These are phyloP conservation scores for Heliocidaris tuberculata DNA, from an alignment of 35 echinoderm and acorn worm genomes.

Conservation along the genomic window DNA sequence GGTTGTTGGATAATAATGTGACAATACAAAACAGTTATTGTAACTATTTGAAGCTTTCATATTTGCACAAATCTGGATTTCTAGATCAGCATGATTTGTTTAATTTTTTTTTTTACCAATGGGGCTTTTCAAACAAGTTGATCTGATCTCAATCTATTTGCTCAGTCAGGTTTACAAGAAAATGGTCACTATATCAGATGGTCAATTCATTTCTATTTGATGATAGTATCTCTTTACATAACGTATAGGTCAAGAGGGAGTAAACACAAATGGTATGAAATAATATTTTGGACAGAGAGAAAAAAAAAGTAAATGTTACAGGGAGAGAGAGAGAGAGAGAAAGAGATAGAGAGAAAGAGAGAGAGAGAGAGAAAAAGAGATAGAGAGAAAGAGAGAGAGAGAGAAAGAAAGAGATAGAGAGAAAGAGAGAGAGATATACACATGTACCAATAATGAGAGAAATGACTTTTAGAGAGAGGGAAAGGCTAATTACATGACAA, in stretches of 20 bases:
- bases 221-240: not conserved
- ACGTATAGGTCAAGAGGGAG: not conserved
- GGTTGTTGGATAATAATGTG: not conserved
- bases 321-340: too few relatives aligned
- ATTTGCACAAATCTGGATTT: not conserved
- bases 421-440: too few relatives aligned
- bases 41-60: not conserved
- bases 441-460: too few relatives aligned
- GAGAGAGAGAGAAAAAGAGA: not conserved
- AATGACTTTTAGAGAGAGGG: too few relatives aligned
- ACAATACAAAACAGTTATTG: not conserved
- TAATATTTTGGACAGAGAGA: not conserved
- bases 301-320: too few relatives aligned
- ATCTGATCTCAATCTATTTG: too few relatives aligned
- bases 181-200: too few relatives aligned
- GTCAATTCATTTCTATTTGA: not conserved
- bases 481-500: too few relatives aligned
- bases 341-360: not conserved
- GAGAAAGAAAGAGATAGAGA: not conserved
- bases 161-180: too few relatives aligned
- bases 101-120: too few relatives aligned
- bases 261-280: not conserved
- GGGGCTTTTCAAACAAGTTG: too few relatives aligned
- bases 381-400: not conserved
- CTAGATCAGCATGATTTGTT: not conserved